Base-by-base conservation (phyloP, 2,797 vertebrate species). In the Buphagus erythrorhynchus region DNA sequence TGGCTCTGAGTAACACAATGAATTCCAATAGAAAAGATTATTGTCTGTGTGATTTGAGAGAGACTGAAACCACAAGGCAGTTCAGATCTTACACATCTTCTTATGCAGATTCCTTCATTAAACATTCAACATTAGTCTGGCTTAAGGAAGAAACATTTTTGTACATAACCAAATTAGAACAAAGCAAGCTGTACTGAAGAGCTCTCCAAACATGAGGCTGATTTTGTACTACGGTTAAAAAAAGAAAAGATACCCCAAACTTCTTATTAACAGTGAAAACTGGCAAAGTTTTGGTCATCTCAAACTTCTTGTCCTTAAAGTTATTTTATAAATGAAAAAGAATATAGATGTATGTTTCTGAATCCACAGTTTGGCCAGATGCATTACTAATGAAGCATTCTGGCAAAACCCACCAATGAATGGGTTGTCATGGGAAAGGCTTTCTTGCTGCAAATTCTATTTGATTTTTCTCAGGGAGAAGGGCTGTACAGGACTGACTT, bases 21-120 rank as follows among this genome's bases (percentile, higher is more conserved):
- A 69, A 89, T 89, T 94, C 28, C 55, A 89, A 29, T 33, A 85
- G 33, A 51, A 91, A 78, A 90, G n/a, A 87, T 74, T 54, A 82
- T 8, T 81, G 73, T 72, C 78, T 84, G 67, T 5, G 8, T 18
- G 46, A 90, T 51, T 85, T 48, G 68, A 93, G 65, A 94, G 82
- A 89, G 81, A 94, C 9, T 31, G 80, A 93, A 86, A 88, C 49
- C 25, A 5, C 77, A 79, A 88, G 58, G 54, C 82, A 2, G 0
- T 66, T 88, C 59, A 74, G 79, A 90, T 90, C 54, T 63, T 48
- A 88, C 19, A 33, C 25, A 72, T 92, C 61, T 35, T 91, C 88
- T 93, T 82, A 90, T 40, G 75, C 51, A 80, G 61, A 90, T 90
- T 85, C 82, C 82, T 86, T 95, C 85, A 92, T 91, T 95, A 95